Evolutionary conservation across 2,888 invertebrate species (phyloP).

Genomic region (Aplocera efformata): DNA sequence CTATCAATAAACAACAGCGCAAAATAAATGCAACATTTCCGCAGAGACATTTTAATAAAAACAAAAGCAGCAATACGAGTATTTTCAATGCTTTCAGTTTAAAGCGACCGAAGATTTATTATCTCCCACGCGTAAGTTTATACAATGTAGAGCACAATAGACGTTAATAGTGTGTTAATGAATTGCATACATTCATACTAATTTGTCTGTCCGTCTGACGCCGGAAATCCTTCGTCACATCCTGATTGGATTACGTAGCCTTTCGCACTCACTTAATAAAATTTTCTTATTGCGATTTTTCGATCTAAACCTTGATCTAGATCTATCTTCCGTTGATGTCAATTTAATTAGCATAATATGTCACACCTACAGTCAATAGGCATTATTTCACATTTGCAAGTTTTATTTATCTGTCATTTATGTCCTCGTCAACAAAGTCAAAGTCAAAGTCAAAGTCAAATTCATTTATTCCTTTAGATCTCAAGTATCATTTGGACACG

Average conservation of each 20-base stretch:
- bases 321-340: neutral
- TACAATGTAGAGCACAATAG: slow-evolving; percentile 23
- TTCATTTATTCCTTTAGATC: too few relatives aligned
- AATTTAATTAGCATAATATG: neutral
- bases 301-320: slow-evolving; percentile 30
- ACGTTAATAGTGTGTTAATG: slow-evolving; percentile 22
- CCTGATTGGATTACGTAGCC: slow-evolving; percentile 39
- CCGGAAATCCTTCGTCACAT: slow-evolving; percentile 51
- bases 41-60: slow-evolving; percentile 10
- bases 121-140: slow-evolving; percentile 20
- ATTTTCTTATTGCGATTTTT: slow-evolving; percentile 27
- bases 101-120: slow-evolving; percentile 24
- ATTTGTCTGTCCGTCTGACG: slow-evolving; percentile 31
- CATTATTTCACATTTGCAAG: too few relatives aligned
- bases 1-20: slow-evolving; percentile 2
- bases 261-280: slow-evolving; percentile 29
- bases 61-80: slow-evolving; percentile 21
- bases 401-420: too few relatives aligned
- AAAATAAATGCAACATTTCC: slow-evolving; percentile 10
- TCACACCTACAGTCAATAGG: too few relatives aligned
- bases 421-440: too few relatives aligned
- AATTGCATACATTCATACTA: slow-evolving; percentile 32
- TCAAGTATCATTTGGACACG: too few relatives aligned
- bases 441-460: too few relatives aligned
- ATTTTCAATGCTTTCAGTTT: slow-evolving; percentile 22